These are phyloP conservation scores for Stichopus horrens DNA, from an alignment of 53 echinoderm and acorn worm species.

Conservation along the genomic window DNA sequence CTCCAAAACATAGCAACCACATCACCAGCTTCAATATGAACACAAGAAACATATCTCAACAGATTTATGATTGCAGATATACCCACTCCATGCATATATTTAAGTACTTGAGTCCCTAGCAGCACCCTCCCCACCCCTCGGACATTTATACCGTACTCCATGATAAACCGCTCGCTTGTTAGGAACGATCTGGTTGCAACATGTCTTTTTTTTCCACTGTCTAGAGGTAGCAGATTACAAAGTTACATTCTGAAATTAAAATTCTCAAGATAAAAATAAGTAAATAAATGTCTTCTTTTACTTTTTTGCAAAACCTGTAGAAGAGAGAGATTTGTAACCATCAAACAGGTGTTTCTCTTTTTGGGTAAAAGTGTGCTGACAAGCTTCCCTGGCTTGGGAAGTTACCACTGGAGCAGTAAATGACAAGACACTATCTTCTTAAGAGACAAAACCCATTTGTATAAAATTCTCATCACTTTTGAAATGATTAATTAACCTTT, in stretches of 20 bases:
- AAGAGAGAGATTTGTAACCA: not conserved
- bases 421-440: no score
- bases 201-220: not conserved
- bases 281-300: not conserved
- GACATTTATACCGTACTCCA: not conserved
- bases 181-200: no score
- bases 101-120: slow-evolving; percentile 8
- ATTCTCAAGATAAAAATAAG: not conserved
- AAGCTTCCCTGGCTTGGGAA: no score
- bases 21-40: not conserved
- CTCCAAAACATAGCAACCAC: slow-evolving; percentile 22
- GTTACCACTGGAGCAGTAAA: no score
- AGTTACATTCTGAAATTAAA: slow-evolving; percentile 2
- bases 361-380: no score
- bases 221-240: not conserved
- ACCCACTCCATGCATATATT: not conserved
- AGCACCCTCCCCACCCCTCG: not conserved
- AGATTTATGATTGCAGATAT: not conserved
- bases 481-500: no score
- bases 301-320: not conserved
- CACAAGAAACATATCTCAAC: not conserved
- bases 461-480: no score
- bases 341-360: no score
- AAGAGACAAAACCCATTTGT: no score
- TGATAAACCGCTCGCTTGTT: not conserved